Percentiles rank a stretch among this genome's conserved stretches.
Conservation (phyloP, 2,113 vertebrate species). For the Parus major region DNA sequence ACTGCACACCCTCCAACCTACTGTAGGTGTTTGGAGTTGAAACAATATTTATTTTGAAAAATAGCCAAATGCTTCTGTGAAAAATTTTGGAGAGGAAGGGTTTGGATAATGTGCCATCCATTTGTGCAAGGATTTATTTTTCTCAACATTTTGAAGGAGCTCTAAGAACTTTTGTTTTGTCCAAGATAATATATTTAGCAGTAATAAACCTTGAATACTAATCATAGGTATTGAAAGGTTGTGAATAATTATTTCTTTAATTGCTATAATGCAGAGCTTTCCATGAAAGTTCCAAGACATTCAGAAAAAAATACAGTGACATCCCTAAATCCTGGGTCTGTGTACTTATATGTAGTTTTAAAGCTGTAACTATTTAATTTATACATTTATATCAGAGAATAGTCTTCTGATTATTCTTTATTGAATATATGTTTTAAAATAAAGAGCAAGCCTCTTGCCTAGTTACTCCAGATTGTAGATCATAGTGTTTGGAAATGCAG, state of each 20-base stretch:
- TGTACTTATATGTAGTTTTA: not conserved
- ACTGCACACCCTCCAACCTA: fast-evolving
- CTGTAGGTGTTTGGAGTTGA: not conserved
- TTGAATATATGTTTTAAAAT: not conserved
- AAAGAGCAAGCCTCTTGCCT: fast-evolving
- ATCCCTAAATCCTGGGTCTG: not conserved
- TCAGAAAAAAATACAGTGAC: not conserved
- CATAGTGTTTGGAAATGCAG: not conserved
- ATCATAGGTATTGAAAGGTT: not conserved
- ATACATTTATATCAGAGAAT: not conserved
- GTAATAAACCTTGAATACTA: not conserved
- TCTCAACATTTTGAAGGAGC: not conserved
- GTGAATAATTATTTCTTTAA: not conserved
- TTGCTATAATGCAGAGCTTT: not conserved
- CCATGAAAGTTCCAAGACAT: not conserved
- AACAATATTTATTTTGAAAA: not conserved
- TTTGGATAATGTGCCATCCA: not conserved
- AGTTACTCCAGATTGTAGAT: not conserved
- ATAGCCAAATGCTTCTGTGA: not conserved
- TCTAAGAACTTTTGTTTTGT: not conserved
- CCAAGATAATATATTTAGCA: not conserved
- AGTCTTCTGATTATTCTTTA: not conserved
- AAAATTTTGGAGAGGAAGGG: not conserved
- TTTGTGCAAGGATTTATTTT: not conserved
- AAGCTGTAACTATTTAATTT: not conserved